Base-by-base conservation (phyloP, 35 echinoderm and acorn worm species). In the Ptychodera flava region DNA sequence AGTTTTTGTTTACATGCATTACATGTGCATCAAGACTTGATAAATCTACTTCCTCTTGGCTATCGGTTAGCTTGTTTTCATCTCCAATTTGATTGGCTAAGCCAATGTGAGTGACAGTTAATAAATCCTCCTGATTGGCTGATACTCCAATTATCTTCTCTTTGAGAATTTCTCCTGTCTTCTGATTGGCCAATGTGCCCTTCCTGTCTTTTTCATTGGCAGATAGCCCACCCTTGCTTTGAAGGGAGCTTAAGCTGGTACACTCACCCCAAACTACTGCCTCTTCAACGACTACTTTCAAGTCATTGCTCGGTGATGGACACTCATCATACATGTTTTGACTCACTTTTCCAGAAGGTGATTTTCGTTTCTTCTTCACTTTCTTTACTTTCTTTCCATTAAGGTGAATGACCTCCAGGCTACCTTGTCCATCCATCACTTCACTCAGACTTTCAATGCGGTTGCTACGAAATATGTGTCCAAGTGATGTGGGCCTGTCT, bases 381-480 rank as follows among this genome's bases (percentile, higher is more conserved):
- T 89, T 89, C 82, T 87, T 92, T n/a, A 33, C 31, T 34, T 88
- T 88, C 80, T 83, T 89, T 31, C 79, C 37, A 30, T 89, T 89
- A 28, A 92, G 36, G 31, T 87, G 87, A 16, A 92, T 92, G 31
- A 92, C 91, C 77, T 89, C 87, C 0, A 92, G 77, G 38, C 89
- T 80, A 32, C 79, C 53, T 0, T 88, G 80, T 53, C 36, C 78
- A 1, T 28, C 77, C 16, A 78, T 78, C 52, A 36, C 36, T 29
- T 87, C 86, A 76, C 78, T 78, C 32, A 79, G 78, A 1, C 36
- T 87, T 30, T 87, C 86, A 31, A 87, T 53, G 22, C 76, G 76
- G 36, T 89, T 80, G 28, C 31, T 83, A 37, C 87, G 79, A 36
- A 38, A 89, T 35, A 38, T 27, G 15, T 52, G 2, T 29, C 35